These are phyloP conservation scores for Syritta pipiens DNA, from an alignment of 2,888 invertebrate species.

Conservation along the genomic window DNA sequence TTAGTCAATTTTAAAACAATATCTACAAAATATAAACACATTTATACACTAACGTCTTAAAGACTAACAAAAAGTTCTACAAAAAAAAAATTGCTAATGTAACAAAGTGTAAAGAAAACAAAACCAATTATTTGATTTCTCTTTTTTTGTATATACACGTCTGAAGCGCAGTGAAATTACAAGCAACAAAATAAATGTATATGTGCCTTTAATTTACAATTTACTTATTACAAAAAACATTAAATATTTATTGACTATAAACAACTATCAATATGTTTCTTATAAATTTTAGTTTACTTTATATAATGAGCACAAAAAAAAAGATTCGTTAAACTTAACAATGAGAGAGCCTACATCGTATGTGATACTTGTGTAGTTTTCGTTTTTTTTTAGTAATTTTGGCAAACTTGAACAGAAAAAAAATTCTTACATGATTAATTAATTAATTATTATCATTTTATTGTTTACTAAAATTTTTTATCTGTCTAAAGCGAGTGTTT, in stretches of 20 bases:
- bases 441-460: not conserved
- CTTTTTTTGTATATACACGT: constrained; percentile 1
- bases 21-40: too few relatives aligned
- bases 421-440: not conserved
- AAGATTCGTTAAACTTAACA: constrained; percentile 44
- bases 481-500: too few relatives aligned
- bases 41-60: too few relatives aligned
- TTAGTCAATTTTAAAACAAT: not conserved
- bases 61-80: too few relatives aligned
- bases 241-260: too few relatives aligned
- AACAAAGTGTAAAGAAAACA: not conserved
- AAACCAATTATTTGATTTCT: not conserved
- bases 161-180: not conserved
- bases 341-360: constrained; percentile 23
- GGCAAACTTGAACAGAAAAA: constrained; percentile 20
- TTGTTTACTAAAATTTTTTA: not conserved
- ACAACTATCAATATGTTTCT: too few relatives aligned
- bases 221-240: too few relatives aligned
- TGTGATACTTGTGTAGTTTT: not conserved
- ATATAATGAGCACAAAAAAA: constrained; percentile 9
- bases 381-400: constrained; percentile 1
- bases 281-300: not conserved
- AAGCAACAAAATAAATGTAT: not conserved
- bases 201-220: not conserved
- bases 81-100: not conserved